phyloP scores from a whole-genome alignment of 2,797 vertebrate species.

The Podarcis siculus region DNA sequence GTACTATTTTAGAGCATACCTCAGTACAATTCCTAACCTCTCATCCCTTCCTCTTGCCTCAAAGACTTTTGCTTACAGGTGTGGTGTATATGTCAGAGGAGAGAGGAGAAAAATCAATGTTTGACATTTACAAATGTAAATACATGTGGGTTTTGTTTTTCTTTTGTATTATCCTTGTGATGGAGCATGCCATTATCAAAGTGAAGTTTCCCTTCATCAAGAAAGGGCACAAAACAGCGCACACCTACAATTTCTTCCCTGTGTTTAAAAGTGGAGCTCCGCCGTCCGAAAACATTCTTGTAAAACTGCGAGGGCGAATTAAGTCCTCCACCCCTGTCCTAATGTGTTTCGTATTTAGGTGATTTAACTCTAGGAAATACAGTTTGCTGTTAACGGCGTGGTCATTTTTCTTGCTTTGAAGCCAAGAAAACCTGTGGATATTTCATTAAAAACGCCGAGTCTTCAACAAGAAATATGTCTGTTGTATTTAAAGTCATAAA shows the following conservation, averaged over 20 bases:
- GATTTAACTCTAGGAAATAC: slow-evolving; percentile 58
- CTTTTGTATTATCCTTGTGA: slow-evolving; percentile 40
- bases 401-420: slow-evolving; percentile 52
- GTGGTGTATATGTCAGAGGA: background rate
- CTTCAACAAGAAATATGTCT: slow-evolving; percentile 18
- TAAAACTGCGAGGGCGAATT: slow-evolving; percentile 33
- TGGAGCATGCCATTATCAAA: slow-evolving; percentile 45
- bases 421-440: slow-evolving; percentile 61
- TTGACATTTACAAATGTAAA: slow-evolving; percentile 29
- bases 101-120: background rate
- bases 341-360: slow-evolving; percentile 55
- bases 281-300: slow-evolving; percentile 19
- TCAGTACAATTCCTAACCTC: background rate
- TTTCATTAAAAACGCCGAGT: slow-evolving; percentile 70
- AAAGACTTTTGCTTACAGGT: slow-evolving; percentile 30
- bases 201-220: background rate
- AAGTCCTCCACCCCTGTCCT: slow-evolving; percentile 43
- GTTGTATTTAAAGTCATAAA: background rate
- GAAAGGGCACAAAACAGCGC: background rate
- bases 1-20: slow-evolving; percentile 17
- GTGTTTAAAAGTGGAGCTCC: slow-evolving; percentile 25
- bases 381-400: slow-evolving; percentile 45
- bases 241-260: slow-evolving; percentile 14
- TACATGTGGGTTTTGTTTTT: slow-evolving; percentile 26
- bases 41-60: background rate